Evolutionary conservation across 2,888 invertebrate genomes (phyloP), one percentile per base, ranked within the genome.

Genomic region (Sesia bembeciformis): DNA sequence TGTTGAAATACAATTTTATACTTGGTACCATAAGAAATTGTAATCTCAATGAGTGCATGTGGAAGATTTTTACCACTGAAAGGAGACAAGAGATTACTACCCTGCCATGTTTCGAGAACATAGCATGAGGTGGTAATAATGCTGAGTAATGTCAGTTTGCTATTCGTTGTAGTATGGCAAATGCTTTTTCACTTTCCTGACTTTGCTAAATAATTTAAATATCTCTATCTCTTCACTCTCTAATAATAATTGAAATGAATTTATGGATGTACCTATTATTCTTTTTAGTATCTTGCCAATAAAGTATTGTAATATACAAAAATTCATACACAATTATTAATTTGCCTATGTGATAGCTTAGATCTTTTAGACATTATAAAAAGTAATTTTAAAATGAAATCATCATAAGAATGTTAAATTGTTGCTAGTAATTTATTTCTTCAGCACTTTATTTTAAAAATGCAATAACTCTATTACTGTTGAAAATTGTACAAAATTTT

Each of bases 31-130:
- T 67, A 72, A 70, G 75, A 76, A 67, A 74, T 66, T 79, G 83
- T 88, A 88, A 89, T 88, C 88, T 88, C 88, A 87, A 80, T 78
- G 84, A 84, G 81, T 82, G 83, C 74, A 73, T 76, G 80, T 76
- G 68, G 69, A 78, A 67, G 69, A 68, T 68, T 68, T 50, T 67
- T 66, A 68, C 66, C 74, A 71, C 65, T 70, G 70, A 70, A 68
- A 68, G 66, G 72, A 72, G 70, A 75, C 68, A 72, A 69, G 63
- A 63, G 65, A 67, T 73, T 68, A 67, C 76, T 72, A 88, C 87
- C 82, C 83, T 76, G 82, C 74, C 59, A 66, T 88, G 86, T 80
- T 87, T 78, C 39, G 67, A 80, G 81, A 85, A 78, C 86, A 87
- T 74, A 62, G 73, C 79, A 76, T 57, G 82, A 78, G 82, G 87